A percentile compares a stretch with the other conserved stretches of the same genome.
phyloP scores from a whole-genome alignment of 2,888 invertebrate genomes.

The Scaptomyza caliginosa region DNA sequence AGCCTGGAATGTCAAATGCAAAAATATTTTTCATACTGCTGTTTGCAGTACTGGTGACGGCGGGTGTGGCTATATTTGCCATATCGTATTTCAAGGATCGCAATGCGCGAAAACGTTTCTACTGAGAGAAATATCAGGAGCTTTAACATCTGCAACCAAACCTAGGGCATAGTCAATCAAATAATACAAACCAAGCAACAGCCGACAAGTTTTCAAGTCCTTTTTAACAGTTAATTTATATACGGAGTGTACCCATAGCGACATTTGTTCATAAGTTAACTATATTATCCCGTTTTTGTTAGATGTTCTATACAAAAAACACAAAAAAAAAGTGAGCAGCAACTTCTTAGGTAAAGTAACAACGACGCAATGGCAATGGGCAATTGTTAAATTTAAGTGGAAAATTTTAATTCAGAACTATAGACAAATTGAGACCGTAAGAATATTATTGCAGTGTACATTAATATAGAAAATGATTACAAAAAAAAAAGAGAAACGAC shows the following conservation, averaged over 20 bases:
- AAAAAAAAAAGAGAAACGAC: conserved; percentile 34
- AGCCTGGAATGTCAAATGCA: conserved; percentile 94
- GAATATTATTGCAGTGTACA: conserved; percentile 71
- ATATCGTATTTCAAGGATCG: conserved; percentile 98
- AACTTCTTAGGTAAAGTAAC: conserved; percentile 19
- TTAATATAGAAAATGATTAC: conserved; percentile 45
- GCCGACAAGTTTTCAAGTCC: conserved; percentile 48
- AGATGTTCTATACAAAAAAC: conserved; percentile 21
- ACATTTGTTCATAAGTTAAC: conserved; percentile 53
- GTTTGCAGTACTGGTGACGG: conserved; percentile 91
- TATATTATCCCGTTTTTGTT: conserved; percentile 19
- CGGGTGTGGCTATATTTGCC: conserved; percentile 93
- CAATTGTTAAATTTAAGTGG: conserved; percentile 75
- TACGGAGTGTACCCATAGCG: conserved; percentile 52
- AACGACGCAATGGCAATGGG: conserved; percentile 40
- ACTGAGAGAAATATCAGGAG: conserved; percentile 53
- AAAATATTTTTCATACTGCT: conserved; percentile 96
- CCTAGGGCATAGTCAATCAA: conserved; percentile 55
- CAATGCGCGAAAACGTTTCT: conserved; percentile 93
- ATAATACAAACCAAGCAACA: conserved; percentile 37
- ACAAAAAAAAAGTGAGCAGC: conserved; percentile 22
- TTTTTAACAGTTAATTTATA: conserved; percentile 54
- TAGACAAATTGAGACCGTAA: conserved; percentile 76
- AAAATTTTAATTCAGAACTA: conserved; percentile 71
- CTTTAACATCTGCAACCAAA: conserved; percentile 37